Evolutionary conservation across 2,888 invertebrate genomes (phyloP).

Genomic region (Slavum lentiscoides): DNA sequence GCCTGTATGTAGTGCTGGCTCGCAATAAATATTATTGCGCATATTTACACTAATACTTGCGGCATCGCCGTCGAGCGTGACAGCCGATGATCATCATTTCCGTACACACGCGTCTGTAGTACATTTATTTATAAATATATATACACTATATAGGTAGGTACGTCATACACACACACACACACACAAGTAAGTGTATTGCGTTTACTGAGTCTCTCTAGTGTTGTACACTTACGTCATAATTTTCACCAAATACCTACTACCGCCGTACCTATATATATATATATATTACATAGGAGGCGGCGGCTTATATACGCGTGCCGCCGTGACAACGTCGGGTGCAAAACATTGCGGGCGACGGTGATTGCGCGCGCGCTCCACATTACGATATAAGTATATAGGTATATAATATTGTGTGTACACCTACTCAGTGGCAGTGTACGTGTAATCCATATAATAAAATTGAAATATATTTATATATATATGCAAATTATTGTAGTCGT

Average conservation of each 20-base stretch:
- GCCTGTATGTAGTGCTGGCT: background rate
- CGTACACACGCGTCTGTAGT: background rate
- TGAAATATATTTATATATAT: too few species aligned
- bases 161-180: background rate
- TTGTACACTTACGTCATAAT: too few species aligned
- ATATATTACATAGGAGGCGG: too few species aligned
- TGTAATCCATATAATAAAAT: too few species aligned
- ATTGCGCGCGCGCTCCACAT: background rate
- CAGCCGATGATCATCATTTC: conserved; percentile 3
- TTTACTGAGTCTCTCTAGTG: too few species aligned
- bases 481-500: too few species aligned
- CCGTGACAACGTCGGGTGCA: conserved; percentile 33
- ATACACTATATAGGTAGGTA: too few species aligned
- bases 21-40: background rate
- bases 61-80: background rate
- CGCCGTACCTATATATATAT: too few species aligned
- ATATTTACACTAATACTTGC: background rate
- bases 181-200: too few species aligned
- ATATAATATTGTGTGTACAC: background rate
- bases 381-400: background rate
- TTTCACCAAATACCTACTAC: background rate
- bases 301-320: background rate
- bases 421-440: too few species aligned
- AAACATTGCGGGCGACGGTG: conserved; percentile 22
- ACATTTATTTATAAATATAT: background rate